Evolutionary conservation across 2,888 invertebrate species (phyloP), one percentile per base, ranked within the genome.

Genomic region (Teleiodes luculella): DNA sequence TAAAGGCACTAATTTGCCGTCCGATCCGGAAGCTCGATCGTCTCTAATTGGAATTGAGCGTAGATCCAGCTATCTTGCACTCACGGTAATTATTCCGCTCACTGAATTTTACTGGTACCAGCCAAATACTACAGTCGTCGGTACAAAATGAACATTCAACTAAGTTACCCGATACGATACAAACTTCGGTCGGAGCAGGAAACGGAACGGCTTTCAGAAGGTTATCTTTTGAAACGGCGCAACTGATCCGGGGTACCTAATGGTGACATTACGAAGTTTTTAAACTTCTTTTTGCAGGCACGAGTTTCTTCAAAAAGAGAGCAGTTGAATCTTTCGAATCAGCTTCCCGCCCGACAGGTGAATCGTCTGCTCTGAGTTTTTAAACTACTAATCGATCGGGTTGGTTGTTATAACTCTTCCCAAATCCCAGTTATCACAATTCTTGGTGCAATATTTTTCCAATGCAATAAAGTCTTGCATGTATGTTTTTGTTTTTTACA

Each of bases 111-210:
- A 31, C 31, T 31, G 30, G 30, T 7, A 14, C 31, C 46, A 30
- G 28, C 39, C 39, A 18, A 43, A 31, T 31, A 46, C 46, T 46
- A 14, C 13, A 14, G 5, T 16, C 14, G 5, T 16, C 14, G 1
- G 14, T 28, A 31, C 6, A 24, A 6, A 31, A 13, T 16, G 46
- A 31, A 31, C 46, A 30, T 46, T 31, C 31, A 7, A 46, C 46
- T n/a, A 46, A 46, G 46, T 46, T 46, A 46, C 30, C 18, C 24
- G 24, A 43, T 43, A 43, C 24, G 24, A 43, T 43, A 43, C 43
- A 43, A 43, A 43, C 28, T 43, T 43, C 13, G 28, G 8, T 43
- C 13, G 28, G 8, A 43, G 13, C 28, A 43, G 43, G 24, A 43
- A 43, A 20, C 8, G 24, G 6, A 43, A 43, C 18, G 39, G 20